Conservation (phyloP, 2,113 vertebrate species). For the Psittacula cyanocephala region DNA sequence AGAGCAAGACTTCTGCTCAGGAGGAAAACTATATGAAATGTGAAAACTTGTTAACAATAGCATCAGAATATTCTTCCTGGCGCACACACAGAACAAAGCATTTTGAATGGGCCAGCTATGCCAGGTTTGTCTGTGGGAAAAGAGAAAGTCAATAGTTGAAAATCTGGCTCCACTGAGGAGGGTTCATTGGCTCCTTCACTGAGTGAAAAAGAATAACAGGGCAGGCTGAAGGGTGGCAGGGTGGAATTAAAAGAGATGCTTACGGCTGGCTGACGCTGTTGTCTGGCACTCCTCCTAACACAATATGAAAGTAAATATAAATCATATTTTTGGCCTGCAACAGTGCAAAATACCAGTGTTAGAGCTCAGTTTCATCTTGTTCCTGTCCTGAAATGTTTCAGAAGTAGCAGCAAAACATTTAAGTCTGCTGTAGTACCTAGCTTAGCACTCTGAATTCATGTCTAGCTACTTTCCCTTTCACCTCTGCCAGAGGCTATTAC, state of each 20-base stretch:
- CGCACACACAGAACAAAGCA: background rate
- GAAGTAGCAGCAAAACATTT: background rate
- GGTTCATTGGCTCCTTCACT: background rate
- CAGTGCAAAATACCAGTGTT: background rate
- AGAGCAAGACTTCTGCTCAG: background rate
- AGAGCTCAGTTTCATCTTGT: background rate
- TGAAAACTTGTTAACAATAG: background rate
- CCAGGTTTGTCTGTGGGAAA: background rate
- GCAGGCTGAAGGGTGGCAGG: background rate
- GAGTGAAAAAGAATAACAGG: background rate
- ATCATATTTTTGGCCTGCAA: background rate
- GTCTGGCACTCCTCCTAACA: background rate
- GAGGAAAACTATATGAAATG: background rate
- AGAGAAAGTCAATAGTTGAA: background rate
- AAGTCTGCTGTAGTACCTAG: background rate
- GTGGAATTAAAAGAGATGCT: background rate
- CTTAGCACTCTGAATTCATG: fast-evolving
- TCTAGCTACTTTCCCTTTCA: background rate
- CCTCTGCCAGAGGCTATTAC: background rate
- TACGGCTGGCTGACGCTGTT: background rate
- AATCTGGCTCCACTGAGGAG: background rate
- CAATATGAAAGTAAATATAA: background rate
- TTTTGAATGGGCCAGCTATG: background rate
- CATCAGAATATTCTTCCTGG: background rate
- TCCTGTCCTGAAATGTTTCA: background rate